These are phyloP conservation scores for Steinernema carpocapsae DNA, from an alignment of 2,888 invertebrate genomes.

Conservation along the genomic window DNA sequence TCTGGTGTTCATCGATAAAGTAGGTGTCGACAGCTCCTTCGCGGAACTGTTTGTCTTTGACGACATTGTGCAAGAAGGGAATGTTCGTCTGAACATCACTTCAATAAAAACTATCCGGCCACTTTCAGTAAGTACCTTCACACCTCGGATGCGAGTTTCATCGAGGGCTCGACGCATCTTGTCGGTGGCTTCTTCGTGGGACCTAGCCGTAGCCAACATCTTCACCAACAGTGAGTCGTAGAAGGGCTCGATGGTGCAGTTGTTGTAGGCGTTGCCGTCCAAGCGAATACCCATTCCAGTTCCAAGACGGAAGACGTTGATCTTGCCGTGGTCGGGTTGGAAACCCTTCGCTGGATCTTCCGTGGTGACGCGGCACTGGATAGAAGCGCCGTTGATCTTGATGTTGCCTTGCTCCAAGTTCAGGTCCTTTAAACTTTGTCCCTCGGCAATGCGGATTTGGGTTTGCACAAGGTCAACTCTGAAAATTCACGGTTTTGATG, in stretches of 20 bases:
- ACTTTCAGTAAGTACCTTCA: too few relatives aligned
- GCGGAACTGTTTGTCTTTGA: conserved; percentile 93
- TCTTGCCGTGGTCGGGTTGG: conserved; percentile 95
- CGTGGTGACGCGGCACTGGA: conserved; percentile 97
- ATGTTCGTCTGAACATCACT: conserved; percentile 99
- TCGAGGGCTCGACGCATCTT: conserved; percentile 94
- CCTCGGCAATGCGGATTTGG: conserved; percentile 93
- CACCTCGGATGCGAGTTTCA: conserved; percentile 95
- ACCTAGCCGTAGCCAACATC: conserved; percentile 87
- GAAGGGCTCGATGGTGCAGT: conserved; percentile 90
- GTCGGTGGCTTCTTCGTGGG: conserved; percentile 84
- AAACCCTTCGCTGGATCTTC: conserved; percentile 96
- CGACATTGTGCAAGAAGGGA: conserved; percentile 92
- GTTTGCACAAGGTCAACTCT: conserved; percentile 95
- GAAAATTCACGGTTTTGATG: too few relatives aligned
- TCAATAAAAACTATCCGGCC: too few relatives aligned
- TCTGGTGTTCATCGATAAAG: conserved; percentile 94
- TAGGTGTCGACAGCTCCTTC: conserved; percentile 93
- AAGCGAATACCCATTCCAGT: conserved; percentile 99
- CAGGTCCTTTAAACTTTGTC: conserved; percentile 84
- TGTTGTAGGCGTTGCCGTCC: conserved; percentile 94
- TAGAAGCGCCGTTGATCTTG: conserved; percentile 75
- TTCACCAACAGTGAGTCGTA: conserved; percentile 96
- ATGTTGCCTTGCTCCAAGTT: conserved; percentile 89
- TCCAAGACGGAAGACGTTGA: conserved; percentile 90